phyloP scores from a whole-genome alignment of 2,888 invertebrate genomes.

The Ryuthela nishihirai region DNA sequence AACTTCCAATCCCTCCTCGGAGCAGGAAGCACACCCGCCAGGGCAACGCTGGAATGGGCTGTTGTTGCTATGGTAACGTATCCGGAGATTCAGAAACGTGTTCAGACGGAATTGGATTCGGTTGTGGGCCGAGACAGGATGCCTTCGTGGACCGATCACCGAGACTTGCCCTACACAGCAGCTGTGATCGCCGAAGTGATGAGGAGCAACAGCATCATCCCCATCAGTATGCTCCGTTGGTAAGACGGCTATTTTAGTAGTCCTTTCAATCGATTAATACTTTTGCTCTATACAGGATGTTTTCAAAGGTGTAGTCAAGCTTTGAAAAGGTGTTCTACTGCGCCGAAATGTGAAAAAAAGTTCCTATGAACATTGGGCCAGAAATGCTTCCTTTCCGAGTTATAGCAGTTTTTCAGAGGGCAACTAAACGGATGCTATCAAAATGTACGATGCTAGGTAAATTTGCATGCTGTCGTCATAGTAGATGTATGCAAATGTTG shows the following conservation, averaged over 20 bases:
- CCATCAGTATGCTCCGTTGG: conserved; percentile 39
- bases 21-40: conserved; percentile 38
- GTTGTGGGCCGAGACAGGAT: conserved; percentile 58
- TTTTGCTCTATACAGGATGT: not conserved
- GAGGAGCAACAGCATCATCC: conserved; percentile 60
- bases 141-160: conserved; percentile 58
- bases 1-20: conserved; percentile 38
- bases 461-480: no score
- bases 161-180: conserved; percentile 74
- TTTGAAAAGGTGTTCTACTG: no score
- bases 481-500: no score
- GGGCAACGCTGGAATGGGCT: conserved; percentile 45
- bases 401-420: no score
- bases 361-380: no score
- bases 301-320: not conserved
- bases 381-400: no score
- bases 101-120: conserved; percentile 61
- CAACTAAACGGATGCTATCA: no score
- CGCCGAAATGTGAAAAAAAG: no score
- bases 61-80: conserved; percentile 59
- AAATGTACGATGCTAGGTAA: no score
- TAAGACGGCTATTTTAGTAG: no score
- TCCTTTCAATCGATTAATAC: no score
- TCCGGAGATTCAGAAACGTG: conserved; percentile 57
- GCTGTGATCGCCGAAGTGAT: conserved; percentile 71